Base-by-base conservation (phyloP, 2,113 vertebrate genomes). In the Lagenorhynchus albirostris region DNA sequence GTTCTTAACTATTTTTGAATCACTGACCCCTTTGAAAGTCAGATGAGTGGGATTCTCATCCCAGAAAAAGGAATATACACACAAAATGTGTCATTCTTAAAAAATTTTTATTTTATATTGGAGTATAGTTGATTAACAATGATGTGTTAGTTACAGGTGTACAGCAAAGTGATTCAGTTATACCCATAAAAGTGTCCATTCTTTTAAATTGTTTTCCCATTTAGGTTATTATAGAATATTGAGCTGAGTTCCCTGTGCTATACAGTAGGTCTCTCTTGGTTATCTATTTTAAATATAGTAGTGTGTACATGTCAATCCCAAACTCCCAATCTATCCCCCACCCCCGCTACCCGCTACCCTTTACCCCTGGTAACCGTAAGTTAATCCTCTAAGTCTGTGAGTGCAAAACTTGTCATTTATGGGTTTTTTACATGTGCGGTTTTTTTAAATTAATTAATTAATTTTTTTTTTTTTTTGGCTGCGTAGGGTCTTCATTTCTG, bases 1-100 rank as follows among this genome's bases (percentile, higher is more conserved):
- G 21, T 14, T 80, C n/a, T 94, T 65, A 68, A 53, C 38, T 81
- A 50, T 70, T 81, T 92, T 36, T 62, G 11, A 92, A 84, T 73
- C n/a, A n/a, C 17, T 73, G 62, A 87, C 10, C 7, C 25, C 44
- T 94, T 76, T 91, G 76, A 95, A 80, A 92, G 84, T 53, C 41
- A 68, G 31, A 33, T 21, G 38, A 68, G 15, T 68, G 21, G 25
- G 73, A 83, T 76, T 47, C 8, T 65, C 26, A 62, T 60, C 11
- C 47, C 67, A 93, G 55, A 93, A 93, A 93, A 58, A 36, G 38
- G 53, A 95, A 77, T 11, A 26, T 3, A 68, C 13, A 62, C 3
- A 79, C 5, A 60, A 74, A 94, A 82, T 2, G 29, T 50, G 74
- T 21, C 44, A 21, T 21, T 12, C 12, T 12, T 3, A 3, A 47